Percentiles rank a stretch among this genome's conserved stretches.
Evolutionary conservation across 1,140 invertebrate species (phyloP).

Genomic region (Macrosteles quadrilineatus): DNA sequence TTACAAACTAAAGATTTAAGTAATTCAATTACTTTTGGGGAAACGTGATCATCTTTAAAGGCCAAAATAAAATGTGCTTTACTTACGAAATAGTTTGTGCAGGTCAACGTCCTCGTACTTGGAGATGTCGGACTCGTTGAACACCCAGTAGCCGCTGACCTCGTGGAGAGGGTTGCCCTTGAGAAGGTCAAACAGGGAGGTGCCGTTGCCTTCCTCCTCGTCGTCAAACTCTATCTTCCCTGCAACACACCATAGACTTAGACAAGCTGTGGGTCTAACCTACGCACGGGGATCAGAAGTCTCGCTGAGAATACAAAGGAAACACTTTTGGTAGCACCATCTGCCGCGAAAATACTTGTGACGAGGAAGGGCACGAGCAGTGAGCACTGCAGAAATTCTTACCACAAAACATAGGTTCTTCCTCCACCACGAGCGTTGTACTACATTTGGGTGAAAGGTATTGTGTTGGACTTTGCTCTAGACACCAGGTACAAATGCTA

Average conservation of each 20-base stretch:
- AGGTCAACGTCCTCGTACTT: constrained; percentile 17
- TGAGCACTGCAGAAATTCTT: neutral
- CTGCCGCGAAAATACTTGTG: neutral
- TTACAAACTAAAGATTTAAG: too few species aligned
- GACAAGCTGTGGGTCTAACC: neutral
- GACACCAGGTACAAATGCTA: too few species aligned
- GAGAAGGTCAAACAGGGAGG: constrained; percentile 1
- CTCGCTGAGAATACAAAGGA: too few species aligned
- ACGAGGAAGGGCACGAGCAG: neutral
- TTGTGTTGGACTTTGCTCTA: too few species aligned
- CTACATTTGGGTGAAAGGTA: too few species aligned
- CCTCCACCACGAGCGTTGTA: too few species aligned
- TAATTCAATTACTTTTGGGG: too few species aligned
- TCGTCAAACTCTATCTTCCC: constrained; percentile 1
- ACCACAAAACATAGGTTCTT: neutral
- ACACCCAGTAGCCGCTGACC: constrained; percentile 18
- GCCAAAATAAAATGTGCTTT: too few species aligned
- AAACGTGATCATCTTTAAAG: too few species aligned
- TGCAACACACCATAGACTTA: neutral
- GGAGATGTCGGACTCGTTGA: constrained; percentile 17
- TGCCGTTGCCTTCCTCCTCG: constrained; percentile 10
- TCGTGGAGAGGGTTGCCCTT: constrained; percentile 16
- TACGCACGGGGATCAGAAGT: neutral
- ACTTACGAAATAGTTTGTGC: neutral
- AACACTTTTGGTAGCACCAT: too few species aligned